Conservation (phyloP, 1,140 invertebrate genomes). For the Leptopilina boulardi region DNA sequence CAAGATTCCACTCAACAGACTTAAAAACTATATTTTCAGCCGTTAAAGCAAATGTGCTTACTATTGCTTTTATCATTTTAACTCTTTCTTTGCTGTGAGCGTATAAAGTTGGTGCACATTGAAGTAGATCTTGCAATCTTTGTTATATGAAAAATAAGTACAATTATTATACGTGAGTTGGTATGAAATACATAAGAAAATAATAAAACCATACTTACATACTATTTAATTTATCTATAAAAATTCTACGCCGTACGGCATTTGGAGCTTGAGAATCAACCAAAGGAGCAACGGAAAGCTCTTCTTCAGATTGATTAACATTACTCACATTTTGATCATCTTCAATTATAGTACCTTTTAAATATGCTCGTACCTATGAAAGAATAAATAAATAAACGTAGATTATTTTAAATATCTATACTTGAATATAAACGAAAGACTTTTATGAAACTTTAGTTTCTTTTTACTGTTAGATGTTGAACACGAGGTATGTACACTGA, state of each 20-base stretch:
- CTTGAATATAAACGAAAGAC: conserved; percentile 16
- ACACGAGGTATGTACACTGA: no score
- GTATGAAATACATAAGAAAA: no score
- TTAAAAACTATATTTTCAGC: conserved; percentile 74
- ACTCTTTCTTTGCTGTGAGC: conserved; percentile 55
- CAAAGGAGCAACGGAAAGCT: conserved; percentile 65
- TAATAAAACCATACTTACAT: conserved; percentile 66
- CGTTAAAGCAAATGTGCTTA: conserved; percentile 72
- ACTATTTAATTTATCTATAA: conserved; percentile 73
- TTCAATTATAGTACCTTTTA: conserved; percentile 63
- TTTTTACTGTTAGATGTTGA: no score
- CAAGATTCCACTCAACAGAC: conserved; percentile 73
- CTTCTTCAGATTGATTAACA: conserved; percentile 38
- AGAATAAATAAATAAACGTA: neutral
- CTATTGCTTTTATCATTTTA: conserved; percentile 63
- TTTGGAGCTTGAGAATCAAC: conserved; percentile 70
- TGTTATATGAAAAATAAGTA: conserved; percentile 39
- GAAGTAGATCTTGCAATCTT: conserved; percentile 72
- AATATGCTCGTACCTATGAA: conserved; percentile 70
- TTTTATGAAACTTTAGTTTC: no score
- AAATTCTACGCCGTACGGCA: conserved; percentile 70
- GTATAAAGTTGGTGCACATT: conserved; percentile 41
- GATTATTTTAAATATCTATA: conserved; percentile 38
- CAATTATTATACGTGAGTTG: conserved; percentile 27
- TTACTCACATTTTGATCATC: conserved; percentile 27